Conservation (phyloP, 2,797 vertebrate genomes). For the Coregonus ussuriensis region DNA sequence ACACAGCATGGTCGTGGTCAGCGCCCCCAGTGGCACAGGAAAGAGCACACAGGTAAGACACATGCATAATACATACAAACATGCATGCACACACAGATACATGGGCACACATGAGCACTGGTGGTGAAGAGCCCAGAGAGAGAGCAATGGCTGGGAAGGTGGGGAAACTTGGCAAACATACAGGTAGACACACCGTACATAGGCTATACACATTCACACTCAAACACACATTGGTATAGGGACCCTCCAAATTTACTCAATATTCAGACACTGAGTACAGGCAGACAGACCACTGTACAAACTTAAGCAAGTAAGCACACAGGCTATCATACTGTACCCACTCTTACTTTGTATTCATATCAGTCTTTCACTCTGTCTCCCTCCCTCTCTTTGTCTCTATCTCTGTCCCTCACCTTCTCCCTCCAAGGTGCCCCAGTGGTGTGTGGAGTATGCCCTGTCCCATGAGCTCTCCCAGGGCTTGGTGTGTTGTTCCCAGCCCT, state of each 20-base stretch:
- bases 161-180: background rate
- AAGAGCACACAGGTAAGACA: constrained; percentile 89
- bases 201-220: background rate
- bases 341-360: too few relatives aligned
- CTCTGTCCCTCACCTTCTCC: too few relatives aligned
- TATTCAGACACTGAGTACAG: too few relatives aligned
- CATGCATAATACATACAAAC: too few relatives aligned
- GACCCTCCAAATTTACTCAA: too few relatives aligned
- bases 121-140: background rate
- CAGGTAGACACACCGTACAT: background rate
- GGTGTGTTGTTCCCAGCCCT: constrained; percentile 89
- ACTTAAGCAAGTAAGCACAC: too few relatives aligned
- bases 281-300: too few relatives aligned
- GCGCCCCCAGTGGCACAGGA: constrained; percentile 81
- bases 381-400: too few relatives aligned
- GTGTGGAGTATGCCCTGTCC: constrained; percentile 89
- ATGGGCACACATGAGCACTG: background rate
- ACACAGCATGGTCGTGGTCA: constrained; percentile 84
- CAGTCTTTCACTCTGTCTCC: too few relatives aligned
- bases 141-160: too few relatives aligned
- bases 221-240: too few relatives aligned
- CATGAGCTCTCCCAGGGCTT: constrained; percentile 82
- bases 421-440: constrained; percentile 93
- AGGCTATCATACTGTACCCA: too few relatives aligned
- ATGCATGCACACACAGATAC: background rate